Conservation (phyloP, 2,888 invertebrate species). For the Drosophila lacicola region DNA sequence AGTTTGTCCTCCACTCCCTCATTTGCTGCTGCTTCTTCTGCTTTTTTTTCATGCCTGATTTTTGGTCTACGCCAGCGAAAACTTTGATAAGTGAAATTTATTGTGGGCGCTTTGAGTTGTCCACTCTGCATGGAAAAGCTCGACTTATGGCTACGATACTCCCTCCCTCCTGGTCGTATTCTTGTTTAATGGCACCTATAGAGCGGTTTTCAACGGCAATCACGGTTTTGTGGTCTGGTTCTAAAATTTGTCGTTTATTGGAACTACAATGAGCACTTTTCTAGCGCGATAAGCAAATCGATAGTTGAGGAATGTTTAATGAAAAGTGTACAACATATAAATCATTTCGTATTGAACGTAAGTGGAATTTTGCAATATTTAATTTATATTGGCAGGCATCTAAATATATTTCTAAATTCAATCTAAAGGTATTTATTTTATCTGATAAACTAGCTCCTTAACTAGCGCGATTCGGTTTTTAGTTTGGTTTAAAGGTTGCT, state of each 20-base stretch:
- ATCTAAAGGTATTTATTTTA: no score
- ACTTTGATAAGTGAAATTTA: constrained; percentile 79
- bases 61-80: constrained; percentile 60
- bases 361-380: no score
- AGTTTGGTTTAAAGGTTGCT: no score
- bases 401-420: no score
- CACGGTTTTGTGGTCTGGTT: constrained; percentile 11
- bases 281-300: constrained; percentile 18
- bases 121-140: constrained; percentile 44
- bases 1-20: constrained; percentile 56
- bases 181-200: constrained; percentile 56
- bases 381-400: no score
- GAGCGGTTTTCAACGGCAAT: constrained; percentile 49
- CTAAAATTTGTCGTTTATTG: constrained; percentile 28
- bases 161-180: constrained; percentile 9
- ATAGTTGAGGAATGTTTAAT: not conserved
- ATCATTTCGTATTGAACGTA: no score
- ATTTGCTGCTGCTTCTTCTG: constrained; percentile 17
- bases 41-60: constrained; percentile 50
- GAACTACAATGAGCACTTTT: constrained; percentile 4
- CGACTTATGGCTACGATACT: constrained; percentile 43
- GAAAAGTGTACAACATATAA: no score
- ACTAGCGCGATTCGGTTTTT: no score
- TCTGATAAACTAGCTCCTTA: no score
- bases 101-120: constrained; percentile 69